A percentile compares a stretch with the other conserved stretches of the same genome.
phyloP scores from a whole-genome alignment of 2,797 vertebrate species.

The Melanotaenia pygmaea region DNA sequence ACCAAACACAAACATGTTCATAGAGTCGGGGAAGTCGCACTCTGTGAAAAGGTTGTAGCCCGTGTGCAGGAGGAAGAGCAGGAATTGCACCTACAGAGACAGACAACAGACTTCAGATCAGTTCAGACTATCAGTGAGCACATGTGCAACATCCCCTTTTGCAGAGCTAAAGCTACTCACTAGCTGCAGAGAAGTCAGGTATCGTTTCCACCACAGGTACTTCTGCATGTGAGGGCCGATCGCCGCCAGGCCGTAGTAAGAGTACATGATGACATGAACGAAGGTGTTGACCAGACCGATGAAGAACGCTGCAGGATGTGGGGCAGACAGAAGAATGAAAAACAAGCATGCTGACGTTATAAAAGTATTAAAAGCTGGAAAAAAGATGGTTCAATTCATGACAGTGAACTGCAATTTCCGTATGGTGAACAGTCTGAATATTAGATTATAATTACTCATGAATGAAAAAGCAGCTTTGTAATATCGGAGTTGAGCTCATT shows the following conservation, averaged over 20 bases:
- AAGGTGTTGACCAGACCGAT: constrained; percentile 92
- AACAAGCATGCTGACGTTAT: not conserved
- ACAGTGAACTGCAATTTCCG: not conserved
- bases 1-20: constrained; percentile 78
- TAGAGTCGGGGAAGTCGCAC: constrained; percentile 78
- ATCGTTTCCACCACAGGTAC: constrained; percentile 97
- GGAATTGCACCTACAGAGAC: constrained; percentile 79
- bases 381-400: not conserved
- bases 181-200: constrained; percentile 95
- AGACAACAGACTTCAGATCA: not conserved
- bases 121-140: accelerated
- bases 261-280: constrained; percentile 96
- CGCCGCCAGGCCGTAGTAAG: constrained; percentile 93
- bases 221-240: constrained; percentile 95
- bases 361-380: not conserved
- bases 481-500: constrained; percentile 3
- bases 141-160: not conserved
- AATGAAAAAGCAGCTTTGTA: not conserved
- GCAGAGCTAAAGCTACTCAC: constrained; percentile 76
- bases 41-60: constrained; percentile 83
- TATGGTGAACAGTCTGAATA: too few species aligned
- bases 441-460: not conserved
- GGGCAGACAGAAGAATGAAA: not conserved
- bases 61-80: constrained; percentile 80
- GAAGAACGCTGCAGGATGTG: constrained; percentile 91